These are phyloP conservation scores for Drosophila athabasca DNA, from an alignment of 1,140 invertebrate species.

Conservation along the genomic window DNA sequence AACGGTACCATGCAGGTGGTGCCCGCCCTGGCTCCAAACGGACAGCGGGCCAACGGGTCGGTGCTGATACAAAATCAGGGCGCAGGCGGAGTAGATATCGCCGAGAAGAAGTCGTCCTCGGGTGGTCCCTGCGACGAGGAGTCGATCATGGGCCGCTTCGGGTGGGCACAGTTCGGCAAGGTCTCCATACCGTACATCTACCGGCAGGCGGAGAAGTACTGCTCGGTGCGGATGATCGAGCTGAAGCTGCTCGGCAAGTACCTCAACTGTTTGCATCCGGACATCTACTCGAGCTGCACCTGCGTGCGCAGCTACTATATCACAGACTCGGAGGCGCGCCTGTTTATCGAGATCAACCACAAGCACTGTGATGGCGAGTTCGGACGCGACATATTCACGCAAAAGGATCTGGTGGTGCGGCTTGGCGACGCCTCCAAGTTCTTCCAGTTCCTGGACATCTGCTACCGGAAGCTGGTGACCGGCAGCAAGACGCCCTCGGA, in stretches of 20 bases:
- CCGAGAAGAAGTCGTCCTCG: slow-evolving; percentile 42
- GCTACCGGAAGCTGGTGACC: slow-evolving; percentile 91
- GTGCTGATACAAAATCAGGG: not conserved
- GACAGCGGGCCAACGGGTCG: slow-evolving; percentile 25
- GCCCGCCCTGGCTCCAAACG: slow-evolving; percentile 41
- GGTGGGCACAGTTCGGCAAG: slow-evolving; percentile 94
- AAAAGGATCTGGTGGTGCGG: slow-evolving; percentile 94
- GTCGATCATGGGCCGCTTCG: slow-evolving; percentile 93
- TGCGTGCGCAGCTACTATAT: slow-evolving; percentile 97
- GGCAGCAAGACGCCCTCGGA: slow-evolving; percentile 88
- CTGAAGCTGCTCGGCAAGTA: slow-evolving; percentile 93
- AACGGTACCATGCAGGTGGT: slow-evolving; percentile 79
- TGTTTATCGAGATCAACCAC: slow-evolving; percentile 96
- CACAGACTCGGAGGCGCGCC: slow-evolving; percentile 93
- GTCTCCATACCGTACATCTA: slow-evolving; percentile 94
- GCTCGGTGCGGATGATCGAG: slow-evolving; percentile 95
- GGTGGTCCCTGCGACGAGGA: slow-evolving; percentile 88
- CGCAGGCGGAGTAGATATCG: slow-evolving; percentile 30
- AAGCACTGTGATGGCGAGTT: slow-evolving; percentile 96
- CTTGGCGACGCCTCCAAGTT: slow-evolving; percentile 94
- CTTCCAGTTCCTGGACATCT: slow-evolving; percentile 94
- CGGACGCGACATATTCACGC: slow-evolving; percentile 94
- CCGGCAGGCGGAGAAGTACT: slow-evolving; percentile 92
- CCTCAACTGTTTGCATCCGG: slow-evolving; percentile 91
- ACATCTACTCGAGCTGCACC: slow-evolving; percentile 92